Conservation (phyloP, 2,888 invertebrate genomes). For the Boloria euphrosyne region DNA sequence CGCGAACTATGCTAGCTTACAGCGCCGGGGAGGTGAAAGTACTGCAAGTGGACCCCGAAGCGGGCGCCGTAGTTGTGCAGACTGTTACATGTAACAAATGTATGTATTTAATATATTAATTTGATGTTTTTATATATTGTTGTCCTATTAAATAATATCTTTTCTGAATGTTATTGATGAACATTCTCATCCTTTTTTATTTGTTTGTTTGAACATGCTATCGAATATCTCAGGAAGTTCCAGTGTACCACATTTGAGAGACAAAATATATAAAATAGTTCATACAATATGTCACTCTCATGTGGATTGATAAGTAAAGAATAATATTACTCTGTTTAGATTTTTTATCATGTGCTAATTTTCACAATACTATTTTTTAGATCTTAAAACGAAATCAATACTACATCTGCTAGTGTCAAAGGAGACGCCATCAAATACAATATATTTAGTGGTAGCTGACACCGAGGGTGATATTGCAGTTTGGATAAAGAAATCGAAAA, state of each 20-base stretch:
- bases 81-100: constrained; percentile 60
- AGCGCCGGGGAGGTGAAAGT: constrained; percentile 53
- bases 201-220: no score
- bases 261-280: no score
- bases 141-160: not conserved
- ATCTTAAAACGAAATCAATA: constrained; percentile 81
- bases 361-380: constrained; percentile 53
- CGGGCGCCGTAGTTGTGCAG: constrained; percentile 63
- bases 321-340: no score
- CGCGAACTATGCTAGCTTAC: constrained; percentile 55
- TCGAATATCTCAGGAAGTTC: no score
- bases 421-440: constrained; percentile 46
- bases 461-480: constrained; percentile 84
- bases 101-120: constrained; percentile 44
- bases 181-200: no score
- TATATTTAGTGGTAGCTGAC: constrained; percentile 86
- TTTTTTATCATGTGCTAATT: not conserved
- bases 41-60: constrained; percentile 64
- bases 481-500: constrained; percentile 75
- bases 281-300: no score
- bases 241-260: no score
- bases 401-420: constrained; percentile 62
- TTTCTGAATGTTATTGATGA: no score
- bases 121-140: not conserved
- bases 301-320: no score